Base-by-base conservation (phyloP, 2,888 invertebrate genomes). In the Dolomedes plantarius region DNA sequence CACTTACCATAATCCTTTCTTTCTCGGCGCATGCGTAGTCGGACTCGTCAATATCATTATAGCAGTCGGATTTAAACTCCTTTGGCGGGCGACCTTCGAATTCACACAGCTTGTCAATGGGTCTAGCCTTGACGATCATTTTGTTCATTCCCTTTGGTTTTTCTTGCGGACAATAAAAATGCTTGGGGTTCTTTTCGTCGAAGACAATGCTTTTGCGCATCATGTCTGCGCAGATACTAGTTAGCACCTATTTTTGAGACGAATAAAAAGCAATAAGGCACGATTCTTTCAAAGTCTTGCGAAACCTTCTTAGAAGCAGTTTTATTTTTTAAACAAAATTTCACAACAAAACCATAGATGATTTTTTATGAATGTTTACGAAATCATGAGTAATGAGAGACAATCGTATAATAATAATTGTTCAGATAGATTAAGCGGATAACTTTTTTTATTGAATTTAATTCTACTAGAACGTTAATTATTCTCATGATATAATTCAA, bases 1-100 rank as follows among this genome's bases (percentile, higher is more conserved):
- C 16, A 39, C 82, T 93, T 91, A 95, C 95, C 95, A 95, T 94
- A 90, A 95, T 95, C 90, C 95, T 92, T 90, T 94, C 94, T 90
- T 95, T 95, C 91, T 95, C 95, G 91, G 95, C 95, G 92, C 95
- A 95, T 1, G 95, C 95, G 90, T 94, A 95, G 89, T 94, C 94
- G 29, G 94, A 94, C 91, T 95, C 95, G 91, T 95, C 95, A 23
- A 95, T 94, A 91, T 95, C 95, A 91, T 95, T 94, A 92, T 95
- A 95, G 90, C 95, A 95, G 90, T 95, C 95, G 72, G 94, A 94
- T 91, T 94, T 95, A 92, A 95, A 95, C 90, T 95, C 94, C 88
- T 93, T 93, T 0, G 95, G 95, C 64, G 90, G 89, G 79, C 89
- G 89, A 9, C 95, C 95, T 90, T 94, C 94, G 90, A 93, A 94